Percentiles rank a stretch among this genome's conserved stretches.
Conservation (phyloP, 2,113 vertebrate genomes). For the Desmodus rotundus region DNA sequence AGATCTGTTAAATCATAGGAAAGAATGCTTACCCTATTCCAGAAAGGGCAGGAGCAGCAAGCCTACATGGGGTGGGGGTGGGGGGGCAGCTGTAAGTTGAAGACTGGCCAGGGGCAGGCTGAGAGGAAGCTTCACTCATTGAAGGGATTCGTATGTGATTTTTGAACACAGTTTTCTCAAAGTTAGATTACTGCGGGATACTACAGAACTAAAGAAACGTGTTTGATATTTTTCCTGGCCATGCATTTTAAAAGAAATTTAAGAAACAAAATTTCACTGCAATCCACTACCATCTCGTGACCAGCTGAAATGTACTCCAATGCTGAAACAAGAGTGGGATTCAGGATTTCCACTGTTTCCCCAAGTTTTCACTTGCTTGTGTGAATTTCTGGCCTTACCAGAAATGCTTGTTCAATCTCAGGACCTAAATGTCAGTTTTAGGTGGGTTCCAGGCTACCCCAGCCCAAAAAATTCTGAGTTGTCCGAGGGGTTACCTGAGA, state of each 20-base stretch:
- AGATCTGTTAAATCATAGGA: not conserved
- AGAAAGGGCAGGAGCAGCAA: not conserved
- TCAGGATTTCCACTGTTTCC: not conserved
- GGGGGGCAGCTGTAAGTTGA: fast-evolving
- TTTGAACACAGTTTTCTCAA: not conserved
- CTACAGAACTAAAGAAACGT: not conserved
- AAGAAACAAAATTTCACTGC: not conserved
- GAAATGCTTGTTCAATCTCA: not conserved
- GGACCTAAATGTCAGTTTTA: not conserved
- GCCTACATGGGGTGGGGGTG: fast-evolving
- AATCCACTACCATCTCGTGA: not conserved
- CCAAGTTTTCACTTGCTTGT: not conserved
- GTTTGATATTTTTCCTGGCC: not conserved
- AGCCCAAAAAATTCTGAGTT: not conserved
- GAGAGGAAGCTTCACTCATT: fast-evolving
- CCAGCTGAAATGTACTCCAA: not conserved
- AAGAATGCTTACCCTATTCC: not conserved
- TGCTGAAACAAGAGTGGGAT: not conserved
- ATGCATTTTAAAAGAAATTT: not conserved
- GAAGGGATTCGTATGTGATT: not conserved
- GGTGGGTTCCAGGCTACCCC: no score
- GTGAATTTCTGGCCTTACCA: not conserved
- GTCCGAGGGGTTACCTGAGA: not conserved
- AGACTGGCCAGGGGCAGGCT: no score
- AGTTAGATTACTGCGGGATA: not conserved